Base-by-base conservation (phyloP, 2,888 invertebrate genomes). In the Dinocampus coccinellae region DNA sequence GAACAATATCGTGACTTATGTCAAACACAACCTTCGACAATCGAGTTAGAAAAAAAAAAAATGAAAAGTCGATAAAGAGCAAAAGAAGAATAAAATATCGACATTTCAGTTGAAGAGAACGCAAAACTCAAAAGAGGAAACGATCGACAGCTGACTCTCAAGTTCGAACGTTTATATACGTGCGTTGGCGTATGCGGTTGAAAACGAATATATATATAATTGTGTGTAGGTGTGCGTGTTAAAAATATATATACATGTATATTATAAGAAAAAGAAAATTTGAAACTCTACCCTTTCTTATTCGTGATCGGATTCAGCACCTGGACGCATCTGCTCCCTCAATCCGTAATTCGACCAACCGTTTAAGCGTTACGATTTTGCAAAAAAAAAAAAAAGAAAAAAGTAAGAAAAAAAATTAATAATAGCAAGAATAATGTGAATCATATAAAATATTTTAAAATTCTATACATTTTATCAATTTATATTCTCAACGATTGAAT, bases 281-380 rank as follows among this genome's bases (percentile, higher is more conserved):
- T 77, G 76, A 77, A 77, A 78, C 75, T 79, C 66, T 82, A 82
- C 79, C 82, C 81, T 80, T 83, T 81, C 68, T 47, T 73, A 58
- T 55, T 63, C 61, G 67, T 72, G 69, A 34, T 68, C 62, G 67
- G 69, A 55, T 33, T 72, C 76, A 77, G 77, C 81, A 82, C 80
- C 83, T 82, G 83, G 83, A 77, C 76, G 76, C 83, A 82, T 83
- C 79, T 82, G 83, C 74, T 71, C 69, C 33, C 47, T 47, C 47
- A 47, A 16, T 16, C 47, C 16, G 39, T 39, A 55, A 67, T 68
- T 29, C 57, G 53, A 39, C 29, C 39, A 24, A 58, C 53, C 71
- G 55, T 70, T 66, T 55, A 36, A 53, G 52, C 53, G 47, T 69
- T 53, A 52, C 60, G 47, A 72, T 53, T 33, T 36, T 55, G 29